phyloP scores from a whole-genome alignment of 2,888 invertebrate species.

The Lysandra bellargus region DNA sequence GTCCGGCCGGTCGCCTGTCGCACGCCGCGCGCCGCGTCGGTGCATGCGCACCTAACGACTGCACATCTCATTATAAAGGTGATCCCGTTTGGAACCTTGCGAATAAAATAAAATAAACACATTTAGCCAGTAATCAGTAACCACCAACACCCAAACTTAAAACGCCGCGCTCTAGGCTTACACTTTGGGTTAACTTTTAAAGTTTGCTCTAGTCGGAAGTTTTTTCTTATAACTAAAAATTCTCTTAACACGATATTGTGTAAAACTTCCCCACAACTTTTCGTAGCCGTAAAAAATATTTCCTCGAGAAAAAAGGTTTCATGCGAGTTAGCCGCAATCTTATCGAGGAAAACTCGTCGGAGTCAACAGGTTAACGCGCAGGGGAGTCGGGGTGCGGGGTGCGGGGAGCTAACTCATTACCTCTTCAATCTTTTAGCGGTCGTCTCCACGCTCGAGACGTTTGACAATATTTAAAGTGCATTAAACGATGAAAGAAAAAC shows the following conservation, averaged over 20 bases:
- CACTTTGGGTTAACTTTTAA: too few relatives aligned
- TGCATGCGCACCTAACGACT: background rate
- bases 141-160: too few relatives aligned
- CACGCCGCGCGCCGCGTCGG: background rate
- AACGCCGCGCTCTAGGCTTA: too few relatives aligned
- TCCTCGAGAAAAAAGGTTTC: background rate
- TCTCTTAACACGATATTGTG: background rate
- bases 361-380: background rate
- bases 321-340: constrained; percentile 20
- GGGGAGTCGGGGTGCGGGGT: background rate
- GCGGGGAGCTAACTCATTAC: background rate
- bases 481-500: constrained; percentile 18
- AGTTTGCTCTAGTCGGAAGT: too few relatives aligned
- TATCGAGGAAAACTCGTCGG: background rate
- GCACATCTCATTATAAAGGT: background rate
- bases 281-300: background rate
- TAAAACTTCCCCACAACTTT: background rate
- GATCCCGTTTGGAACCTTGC: background rate
- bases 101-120: background rate
- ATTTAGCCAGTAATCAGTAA: too few relatives aligned
- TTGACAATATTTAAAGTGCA: constrained; percentile 9
- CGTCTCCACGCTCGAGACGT: background rate
- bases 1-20: background rate
- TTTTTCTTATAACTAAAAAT: background rate
- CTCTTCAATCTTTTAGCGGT: background rate